A percentile compares a stretch with the other conserved stretches of the same genome.
These are phyloP conservation scores for Benitochromis conjunctus DNA, from an alignment of 2,113 vertebrate species.

Conservation along the genomic window DNA sequence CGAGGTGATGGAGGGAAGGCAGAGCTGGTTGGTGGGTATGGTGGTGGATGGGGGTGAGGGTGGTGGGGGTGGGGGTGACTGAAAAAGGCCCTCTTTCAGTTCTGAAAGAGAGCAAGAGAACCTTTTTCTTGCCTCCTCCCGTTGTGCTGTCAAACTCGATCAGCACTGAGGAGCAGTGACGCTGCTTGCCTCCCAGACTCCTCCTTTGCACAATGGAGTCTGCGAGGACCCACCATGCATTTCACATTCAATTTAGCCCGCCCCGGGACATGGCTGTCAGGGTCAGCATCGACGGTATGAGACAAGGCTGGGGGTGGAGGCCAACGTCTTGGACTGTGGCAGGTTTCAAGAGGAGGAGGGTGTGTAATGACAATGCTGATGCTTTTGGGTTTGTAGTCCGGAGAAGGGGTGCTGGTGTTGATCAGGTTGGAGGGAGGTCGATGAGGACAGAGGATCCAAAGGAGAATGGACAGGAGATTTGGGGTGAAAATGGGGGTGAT, in stretches of 20 bases:
- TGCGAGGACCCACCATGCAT: slow-evolving; percentile 93
- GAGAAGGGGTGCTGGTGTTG: slow-evolving; percentile 49
- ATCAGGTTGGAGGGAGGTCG: slow-evolving; percentile 54
- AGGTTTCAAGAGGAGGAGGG: slow-evolving; percentile 49
- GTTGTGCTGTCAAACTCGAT: slow-evolving; percentile 99
- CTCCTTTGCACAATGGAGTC: slow-evolving; percentile 85
- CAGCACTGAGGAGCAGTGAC: slow-evolving; percentile 82
- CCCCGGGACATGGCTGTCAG: slow-evolving; percentile 74
- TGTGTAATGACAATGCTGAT: slow-evolving; percentile 56
- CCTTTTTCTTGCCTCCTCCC: slow-evolving; percentile 87
- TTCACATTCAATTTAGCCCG: slow-evolving; percentile 99
- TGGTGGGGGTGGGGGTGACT: slow-evolving; percentile 50
- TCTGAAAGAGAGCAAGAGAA: slow-evolving; percentile 79
- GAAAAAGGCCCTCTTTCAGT: slow-evolving; percentile 96
- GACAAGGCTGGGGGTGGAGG: slow-evolving; percentile 62
- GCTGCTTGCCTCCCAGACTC: slow-evolving; percentile 75
- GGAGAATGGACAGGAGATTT: slow-evolving; percentile 71
- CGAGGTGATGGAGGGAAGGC: slow-evolving; percentile 40
- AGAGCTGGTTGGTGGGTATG: slow-evolving; percentile 13
- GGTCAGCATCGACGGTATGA: slow-evolving; percentile 65
- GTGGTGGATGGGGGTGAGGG: not conserved
- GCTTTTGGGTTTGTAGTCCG: slow-evolving; percentile 39
- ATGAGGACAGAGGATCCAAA: slow-evolving; percentile 52
- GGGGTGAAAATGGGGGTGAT: slow-evolving; percentile 66
- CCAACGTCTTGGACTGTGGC: slow-evolving; percentile 59